phyloP scores from a whole-genome alignment of 2,797 vertebrate genomes.

The Pagetopsis macropterus region DNA sequence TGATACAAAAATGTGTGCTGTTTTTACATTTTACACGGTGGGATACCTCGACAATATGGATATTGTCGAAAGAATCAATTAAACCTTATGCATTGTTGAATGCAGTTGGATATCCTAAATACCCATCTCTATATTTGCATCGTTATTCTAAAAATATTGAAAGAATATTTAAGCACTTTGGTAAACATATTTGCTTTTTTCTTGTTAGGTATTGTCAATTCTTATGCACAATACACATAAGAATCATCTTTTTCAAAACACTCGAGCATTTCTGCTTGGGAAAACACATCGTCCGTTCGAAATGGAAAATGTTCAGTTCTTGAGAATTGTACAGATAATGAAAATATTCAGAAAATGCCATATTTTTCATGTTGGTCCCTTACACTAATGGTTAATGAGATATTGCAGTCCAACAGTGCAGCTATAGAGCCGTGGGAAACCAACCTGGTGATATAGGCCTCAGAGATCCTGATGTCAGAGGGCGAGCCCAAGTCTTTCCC shows the following conservation, averaged over 20 bases:
- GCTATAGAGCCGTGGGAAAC: slow-evolving; percentile 3
- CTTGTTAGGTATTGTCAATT: neutral
- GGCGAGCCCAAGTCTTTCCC: slow-evolving; percentile 93
- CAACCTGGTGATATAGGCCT: slow-evolving; percentile 90
- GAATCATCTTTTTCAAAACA: neutral
- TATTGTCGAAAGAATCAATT: no score
- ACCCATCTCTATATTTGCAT: neutral
- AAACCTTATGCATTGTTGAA: neutral
- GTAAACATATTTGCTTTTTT: neutral
- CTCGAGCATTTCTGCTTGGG: neutral
- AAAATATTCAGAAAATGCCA: neutral
- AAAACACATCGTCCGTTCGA: neutral
- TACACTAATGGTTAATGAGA: neutral
- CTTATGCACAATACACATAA: neutral
- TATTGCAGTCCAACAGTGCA: neutral
- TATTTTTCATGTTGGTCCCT: neutral
- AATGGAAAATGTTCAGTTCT: neutral
- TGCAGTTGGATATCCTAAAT: neutral
- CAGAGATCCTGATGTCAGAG: slow-evolving; percentile 88
- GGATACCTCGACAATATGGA: neutral
- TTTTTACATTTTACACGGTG: neutral
- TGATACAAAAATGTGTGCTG: slow-evolving; percentile 9
- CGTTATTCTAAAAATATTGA: neutral
- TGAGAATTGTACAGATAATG: neutral
- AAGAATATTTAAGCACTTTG: neutral